Evolutionary conservation across 2,888 invertebrate genomes (phyloP).

Genomic region (Therioaphis trifolii): DNA sequence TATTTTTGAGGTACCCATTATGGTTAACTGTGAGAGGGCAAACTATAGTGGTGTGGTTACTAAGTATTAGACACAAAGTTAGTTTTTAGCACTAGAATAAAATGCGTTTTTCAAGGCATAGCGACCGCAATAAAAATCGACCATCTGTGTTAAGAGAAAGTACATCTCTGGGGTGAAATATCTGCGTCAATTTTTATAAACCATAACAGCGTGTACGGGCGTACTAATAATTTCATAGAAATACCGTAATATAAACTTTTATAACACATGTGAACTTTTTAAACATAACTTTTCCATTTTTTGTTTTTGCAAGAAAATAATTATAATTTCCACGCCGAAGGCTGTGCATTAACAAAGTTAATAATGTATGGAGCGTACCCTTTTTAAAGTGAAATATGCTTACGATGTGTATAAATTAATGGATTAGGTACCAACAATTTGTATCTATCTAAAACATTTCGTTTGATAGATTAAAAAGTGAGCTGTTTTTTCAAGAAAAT

Average conservation of each 20-base stretch:
- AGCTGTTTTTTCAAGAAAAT: too few species aligned
- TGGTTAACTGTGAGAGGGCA: neutral
- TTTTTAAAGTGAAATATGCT: neutral
- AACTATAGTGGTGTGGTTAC: neutral
- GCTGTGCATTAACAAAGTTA: conserved; percentile 15
- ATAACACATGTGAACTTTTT: neutral
- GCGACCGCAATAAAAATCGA: conserved; percentile 39
- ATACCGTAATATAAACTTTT: neutral
- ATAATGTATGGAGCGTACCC: neutral
- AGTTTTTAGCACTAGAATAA: neutral
- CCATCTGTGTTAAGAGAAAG: neutral
- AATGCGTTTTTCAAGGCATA: neutral
- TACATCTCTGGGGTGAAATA: neutral
- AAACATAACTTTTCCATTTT: conserved; percentile 41
- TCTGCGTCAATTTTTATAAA: conserved; percentile 27
- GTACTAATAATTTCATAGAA: conserved; percentile 8
- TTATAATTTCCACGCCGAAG: neutral
- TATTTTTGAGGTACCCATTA: conserved; percentile 20
- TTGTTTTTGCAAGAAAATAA: conserved; percentile 18
- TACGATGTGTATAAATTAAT: too few species aligned
- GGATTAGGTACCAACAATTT: too few species aligned
- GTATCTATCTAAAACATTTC: too few species aligned
- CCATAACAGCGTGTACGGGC: neutral
- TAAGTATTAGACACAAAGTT: neutral
- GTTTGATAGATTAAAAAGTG: too few species aligned